A percentile compares a stretch with the other conserved stretches of the same genome.
These are phyloP conservation scores for Halcyon leucocephala DNA, from an alignment of 2,797 vertebrate genomes.

Conservation along the genomic window DNA sequence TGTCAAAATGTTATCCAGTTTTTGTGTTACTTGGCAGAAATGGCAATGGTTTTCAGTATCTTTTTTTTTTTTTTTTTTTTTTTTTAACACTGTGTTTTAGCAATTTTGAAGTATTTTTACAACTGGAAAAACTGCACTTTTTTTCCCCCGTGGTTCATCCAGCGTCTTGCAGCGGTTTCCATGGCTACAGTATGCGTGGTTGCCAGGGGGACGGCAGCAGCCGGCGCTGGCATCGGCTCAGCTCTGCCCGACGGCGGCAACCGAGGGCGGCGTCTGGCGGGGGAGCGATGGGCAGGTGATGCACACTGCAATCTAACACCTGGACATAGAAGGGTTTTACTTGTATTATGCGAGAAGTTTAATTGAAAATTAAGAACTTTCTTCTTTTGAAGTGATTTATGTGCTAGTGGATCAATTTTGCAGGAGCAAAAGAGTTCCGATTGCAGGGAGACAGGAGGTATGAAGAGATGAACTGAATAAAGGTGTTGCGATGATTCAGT, in stretches of 20 bases:
- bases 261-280: slow-evolving; percentile 2
- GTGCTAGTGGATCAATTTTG: background rate
- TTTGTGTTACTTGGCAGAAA: background rate
- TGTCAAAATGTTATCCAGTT: background rate
- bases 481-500: background rate
- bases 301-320: background rate
- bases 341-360: background rate
- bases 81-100: background rate
- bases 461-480: background rate
- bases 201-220: slow-evolving; percentile 75
- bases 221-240: slow-evolving; percentile 34
- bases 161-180: slow-evolving; percentile 29
- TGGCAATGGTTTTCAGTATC: background rate
- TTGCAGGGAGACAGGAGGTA: background rate
- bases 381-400: background rate
- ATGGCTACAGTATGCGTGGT: slow-evolving; percentile 53
- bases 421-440: background rate
- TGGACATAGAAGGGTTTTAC: no score
- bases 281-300: background rate
- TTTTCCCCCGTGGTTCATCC: background rate
- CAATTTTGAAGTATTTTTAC: slow-evolving; percentile 9
- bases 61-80: no score
- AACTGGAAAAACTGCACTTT: background rate
- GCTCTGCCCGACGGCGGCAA: background rate
- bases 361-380: slow-evolving; percentile 14